Evolutionary conservation across 2,888 invertebrate species (phyloP), one percentile per base, ranked within the genome.

Genomic region (Balanococcus diminutus): DNA sequence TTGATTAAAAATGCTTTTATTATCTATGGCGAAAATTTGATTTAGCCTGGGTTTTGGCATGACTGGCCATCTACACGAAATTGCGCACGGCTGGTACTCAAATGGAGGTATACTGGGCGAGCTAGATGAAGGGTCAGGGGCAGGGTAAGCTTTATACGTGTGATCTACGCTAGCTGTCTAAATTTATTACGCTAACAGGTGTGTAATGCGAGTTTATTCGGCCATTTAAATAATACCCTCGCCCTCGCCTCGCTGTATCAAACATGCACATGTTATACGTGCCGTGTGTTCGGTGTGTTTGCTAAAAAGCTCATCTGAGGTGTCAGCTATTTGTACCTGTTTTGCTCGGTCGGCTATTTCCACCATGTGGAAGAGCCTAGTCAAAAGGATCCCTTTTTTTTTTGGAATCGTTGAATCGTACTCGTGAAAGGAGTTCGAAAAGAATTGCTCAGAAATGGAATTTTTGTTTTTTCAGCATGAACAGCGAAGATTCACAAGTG

Each of bases 1-100:
- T 75, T 75, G 75, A 75, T 75, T 75, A 75, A 75, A 75, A 75
- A 75, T 75, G 75, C 75, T 75, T 75, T 75, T 75, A 75, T 75
- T 32, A n/a, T n/a, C n/a, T n/a, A 75, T 19, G 36, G 75, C n/a
- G 51, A 32, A 36, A 75, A 75, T 75, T 32, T 75, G 75, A 75
- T 75, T 75, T 75, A 75, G 19, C 19, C 2, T 3, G 32, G 75
- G 75, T n/a, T 31, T 32, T 31, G 16, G 19, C 11, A 46, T 36
- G 4, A 36, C 8, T 51, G 9, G 67, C 67, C 28, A 25, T n/a
- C n/a, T n/a, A n/a, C n/a, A n/a, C n/a, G n/a, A 51, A 51, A 51
- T 51, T 51, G 19, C 51, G 42, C 11, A 67, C 16, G 4, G 42
- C 42, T 42, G 9, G 42, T 42, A 9, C 36, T 36, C n/a, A n/a